These are phyloP conservation scores for Bufo gargarizans DNA, from an alignment of 2,113 vertebrate genomes.

Conservation along the genomic window DNA sequence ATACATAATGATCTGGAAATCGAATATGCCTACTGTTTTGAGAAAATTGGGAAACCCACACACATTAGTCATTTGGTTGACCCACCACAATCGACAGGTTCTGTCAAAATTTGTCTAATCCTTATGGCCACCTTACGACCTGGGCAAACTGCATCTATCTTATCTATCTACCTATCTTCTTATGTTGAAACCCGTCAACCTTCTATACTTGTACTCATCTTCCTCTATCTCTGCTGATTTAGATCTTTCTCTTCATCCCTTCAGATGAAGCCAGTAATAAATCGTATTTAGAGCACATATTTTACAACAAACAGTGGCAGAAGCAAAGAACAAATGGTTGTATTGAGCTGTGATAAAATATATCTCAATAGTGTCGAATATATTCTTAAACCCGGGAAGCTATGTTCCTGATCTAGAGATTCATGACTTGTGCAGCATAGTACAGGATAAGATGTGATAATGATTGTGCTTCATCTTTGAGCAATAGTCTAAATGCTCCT, in stretches of 20 bases:
- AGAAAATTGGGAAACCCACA: too few relatives aligned
- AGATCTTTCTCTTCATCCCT: not conserved
- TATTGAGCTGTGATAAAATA: not conserved
- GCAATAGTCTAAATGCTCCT: not conserved
- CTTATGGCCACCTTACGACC: too few relatives aligned
- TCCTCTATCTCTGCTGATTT: not conserved
- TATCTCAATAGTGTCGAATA: constrained; percentile 1
- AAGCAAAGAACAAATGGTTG: not conserved
- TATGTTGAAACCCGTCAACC: not conserved
- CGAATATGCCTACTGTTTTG: too few relatives aligned
- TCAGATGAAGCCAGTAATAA: not conserved
- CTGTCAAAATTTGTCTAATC: too few relatives aligned
- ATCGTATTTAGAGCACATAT: not conserved
- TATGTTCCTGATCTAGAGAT: constrained; percentile 11
- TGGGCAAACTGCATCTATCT: too few relatives aligned
- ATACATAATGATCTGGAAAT: too few relatives aligned
- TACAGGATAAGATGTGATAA: not conserved
- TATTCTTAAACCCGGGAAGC: not conserved
- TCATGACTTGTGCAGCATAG: not conserved
- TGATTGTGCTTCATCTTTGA: not conserved
- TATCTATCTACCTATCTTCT: too few relatives aligned
- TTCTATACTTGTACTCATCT: not conserved
- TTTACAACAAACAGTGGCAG: not conserved
- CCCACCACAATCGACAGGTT: too few relatives aligned
- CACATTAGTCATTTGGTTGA: too few relatives aligned